A percentile compares a stretch with the other conserved stretches of the same genome.
These are phyloP conservation scores for Epizoanthus scotinus DNA, from an alignment of 92 coral and sea anemone genomes.

Conservation along the genomic window DNA sequence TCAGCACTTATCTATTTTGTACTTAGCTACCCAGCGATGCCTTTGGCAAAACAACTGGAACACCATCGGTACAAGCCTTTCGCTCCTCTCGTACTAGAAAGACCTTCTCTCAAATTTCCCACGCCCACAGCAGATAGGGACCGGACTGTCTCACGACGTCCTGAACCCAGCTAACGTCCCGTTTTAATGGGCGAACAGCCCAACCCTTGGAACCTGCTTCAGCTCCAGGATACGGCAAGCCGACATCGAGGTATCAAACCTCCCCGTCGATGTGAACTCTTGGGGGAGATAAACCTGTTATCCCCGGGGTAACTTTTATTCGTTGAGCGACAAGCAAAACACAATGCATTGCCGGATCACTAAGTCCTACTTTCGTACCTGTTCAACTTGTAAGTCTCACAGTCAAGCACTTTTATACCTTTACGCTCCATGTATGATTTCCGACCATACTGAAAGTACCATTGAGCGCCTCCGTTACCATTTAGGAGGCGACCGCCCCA, in stretches of 20 bases:
- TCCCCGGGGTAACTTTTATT: conserved; percentile 44
- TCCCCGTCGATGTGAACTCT: conserved; percentile 43
- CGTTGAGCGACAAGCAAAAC: conserved; percentile 28
- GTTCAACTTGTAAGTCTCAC: conserved; percentile 5
- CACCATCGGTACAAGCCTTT: conserved; percentile 3
- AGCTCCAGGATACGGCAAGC: conserved; percentile 39
- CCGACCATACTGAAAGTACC: neutral
- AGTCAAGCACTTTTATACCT: neutral
- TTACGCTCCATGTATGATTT: neutral
- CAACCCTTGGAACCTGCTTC: conserved; percentile 41
- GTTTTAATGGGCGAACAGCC: conserved; percentile 41
- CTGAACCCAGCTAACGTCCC: conserved; percentile 45
- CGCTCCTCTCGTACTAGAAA: conserved; percentile 39
- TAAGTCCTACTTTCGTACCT: conserved; percentile 19
- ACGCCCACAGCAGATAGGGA: conserved; percentile 15
- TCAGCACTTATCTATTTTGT: neutral
- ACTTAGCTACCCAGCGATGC: conserved; percentile 31
- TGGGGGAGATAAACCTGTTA: conserved; percentile 37
- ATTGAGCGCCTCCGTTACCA: conserved; percentile 11
- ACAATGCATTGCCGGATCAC: conserved; percentile 11
- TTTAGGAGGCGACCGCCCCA: conserved; percentile 30
- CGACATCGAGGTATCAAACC: conserved; percentile 33
- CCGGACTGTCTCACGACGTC: conserved; percentile 37
- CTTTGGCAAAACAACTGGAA: conserved; percentile 19
- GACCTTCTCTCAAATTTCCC: neutral